A percentile compares a stretch with the other conserved stretches of the same genome.
Conservation (phyloP, 1,140 invertebrate species). For the Drosophila melanica region DNA sequence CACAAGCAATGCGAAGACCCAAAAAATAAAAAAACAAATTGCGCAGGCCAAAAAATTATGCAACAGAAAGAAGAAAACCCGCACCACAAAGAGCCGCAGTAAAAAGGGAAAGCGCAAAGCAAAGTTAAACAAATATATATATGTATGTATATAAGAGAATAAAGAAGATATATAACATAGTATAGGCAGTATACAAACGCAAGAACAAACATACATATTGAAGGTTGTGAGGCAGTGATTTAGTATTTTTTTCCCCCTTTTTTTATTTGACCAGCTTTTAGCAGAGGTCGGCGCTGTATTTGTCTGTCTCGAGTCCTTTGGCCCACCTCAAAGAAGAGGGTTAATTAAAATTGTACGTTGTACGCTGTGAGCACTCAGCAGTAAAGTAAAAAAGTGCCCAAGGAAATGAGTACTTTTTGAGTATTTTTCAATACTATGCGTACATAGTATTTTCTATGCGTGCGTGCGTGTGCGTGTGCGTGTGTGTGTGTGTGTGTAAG, state of each 20-base stretch:
- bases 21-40: no score
- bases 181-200: constrained; percentile 9
- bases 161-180: constrained; percentile 16
- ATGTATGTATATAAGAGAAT: constrained; percentile 10
- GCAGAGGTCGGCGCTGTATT: constrained; percentile 20
- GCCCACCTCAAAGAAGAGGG: constrained; percentile 32
- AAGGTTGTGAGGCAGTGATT: constrained; percentile 13
- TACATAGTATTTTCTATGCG: neutral
- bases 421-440: constrained; percentile 26
- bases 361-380: constrained; percentile 20
- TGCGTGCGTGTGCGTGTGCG: no score
- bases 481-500: constrained; percentile 4
- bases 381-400: neutral
- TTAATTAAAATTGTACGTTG: constrained; percentile 38
- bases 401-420: constrained; percentile 7
- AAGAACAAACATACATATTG: constrained; percentile 12
- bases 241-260: constrained; percentile 5
- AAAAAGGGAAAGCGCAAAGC: constrained; percentile 5
- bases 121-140: constrained; percentile 16
- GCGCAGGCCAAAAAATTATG: constrained; percentile 37
- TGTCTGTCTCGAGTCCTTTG: constrained; percentile 4
- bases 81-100: neutral
- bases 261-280: constrained; percentile 4
- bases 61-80: constrained; percentile 23
- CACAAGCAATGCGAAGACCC: constrained; percentile 5